Percentiles rank a stretch among this genome's conserved stretches.
These are phyloP conservation scores for Margaritifera margaritifera DNA, from an alignment of 2,888 invertebrate species.

Conservation along the genomic window DNA sequence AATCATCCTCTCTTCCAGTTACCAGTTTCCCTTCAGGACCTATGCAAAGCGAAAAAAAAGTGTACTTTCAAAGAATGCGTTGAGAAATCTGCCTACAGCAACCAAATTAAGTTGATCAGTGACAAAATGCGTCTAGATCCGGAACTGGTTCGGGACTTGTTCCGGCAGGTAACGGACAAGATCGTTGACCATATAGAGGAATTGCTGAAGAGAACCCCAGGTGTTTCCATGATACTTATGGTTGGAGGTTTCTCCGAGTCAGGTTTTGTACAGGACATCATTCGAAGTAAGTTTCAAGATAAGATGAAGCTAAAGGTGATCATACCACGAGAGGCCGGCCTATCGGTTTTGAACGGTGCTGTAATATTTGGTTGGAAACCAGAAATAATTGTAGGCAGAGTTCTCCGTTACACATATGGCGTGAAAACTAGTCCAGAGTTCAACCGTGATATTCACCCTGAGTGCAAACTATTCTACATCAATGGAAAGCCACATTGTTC, in stretches of 20 bases:
- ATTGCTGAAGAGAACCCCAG: background rate
- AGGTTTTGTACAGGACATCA: conserved; percentile 6
- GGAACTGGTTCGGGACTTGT: conserved; percentile 5
- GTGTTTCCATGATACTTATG: conserved; percentile 19
- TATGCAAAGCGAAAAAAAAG: conserved; percentile 1
- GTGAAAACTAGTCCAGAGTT: conserved; percentile 1
- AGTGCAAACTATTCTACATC: background rate
- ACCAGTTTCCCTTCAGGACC: conserved; percentile 4
- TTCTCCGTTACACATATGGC: conserved; percentile 8
- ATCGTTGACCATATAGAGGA: conserved; percentile 8
- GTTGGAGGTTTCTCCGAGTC: conserved; percentile 23
- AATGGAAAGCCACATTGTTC: background rate
- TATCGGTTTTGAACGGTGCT: conserved; percentile 9
- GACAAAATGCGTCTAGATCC: conserved; percentile 8
- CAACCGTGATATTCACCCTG: conserved; percentile 5
- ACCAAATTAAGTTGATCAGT: conserved; percentile 3
- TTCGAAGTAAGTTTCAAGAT: background rate
- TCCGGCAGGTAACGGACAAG: conserved; percentile 6
- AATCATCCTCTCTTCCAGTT: background rate
- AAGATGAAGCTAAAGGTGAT: conserved; percentile 2
- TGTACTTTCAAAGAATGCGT: conserved; percentile 1
- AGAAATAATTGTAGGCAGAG: conserved; percentile 1
- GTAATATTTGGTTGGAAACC: conserved; percentile 10
- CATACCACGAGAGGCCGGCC: conserved; percentile 8
- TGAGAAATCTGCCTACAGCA: background rate